Evolutionary conservation across 2,888 invertebrate genomes (phyloP), one percentile per base, ranked within the genome.

Genomic region (Aplocera efformata): DNA sequence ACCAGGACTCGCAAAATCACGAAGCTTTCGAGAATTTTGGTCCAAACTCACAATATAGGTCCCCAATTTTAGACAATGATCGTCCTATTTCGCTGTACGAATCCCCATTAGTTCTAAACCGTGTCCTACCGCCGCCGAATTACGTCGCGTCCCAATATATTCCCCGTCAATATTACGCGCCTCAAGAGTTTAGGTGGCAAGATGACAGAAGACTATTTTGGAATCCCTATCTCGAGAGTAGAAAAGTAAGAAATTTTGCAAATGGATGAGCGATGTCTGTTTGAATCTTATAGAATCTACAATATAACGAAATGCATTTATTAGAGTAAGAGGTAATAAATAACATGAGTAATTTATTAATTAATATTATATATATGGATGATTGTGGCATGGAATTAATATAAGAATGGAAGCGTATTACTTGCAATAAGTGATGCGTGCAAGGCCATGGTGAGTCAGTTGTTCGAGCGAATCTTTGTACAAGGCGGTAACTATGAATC

Each of bases 271-370:
- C 13, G n/a, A n/a, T n/a, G n/a, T n/a, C n/a, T n/a, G n/a, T n/a
- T n/a, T n/a, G n/a, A n/a, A n/a, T 17, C 5, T 3, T 17, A 17
- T 17, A 2, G 13, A 17, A 17, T 2, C 13, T 17, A 5, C 7
- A 21, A n/a, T 17, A 6, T 20, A 17, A 7, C 8, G 22, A 31
- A 33, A 30, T 48, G 47, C 47, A 48, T 48, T 48, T 48, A 42
- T 25, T 48, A 48, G 42, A 32, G 13, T 33, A 3, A n/a, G n/a
- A n/a, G n/a, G n/a, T n/a, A n/a, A n/a, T n/a, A n/a, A n/a, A n/a
- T n/a, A n/a, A n/a, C n/a, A n/a, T n/a, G n/a, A n/a, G n/a, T n/a
- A n/a, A n/a, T n/a, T n/a, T n/a, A n/a, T n/a, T n/a, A n/a, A n/a
- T n/a, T n/a, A n/a, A n/a, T n/a, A n/a, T n/a, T n/a, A n/a, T n/a